phyloP scores from a whole-genome alignment of 1,140 invertebrate species.

The Hyphantria cunea region DNA sequence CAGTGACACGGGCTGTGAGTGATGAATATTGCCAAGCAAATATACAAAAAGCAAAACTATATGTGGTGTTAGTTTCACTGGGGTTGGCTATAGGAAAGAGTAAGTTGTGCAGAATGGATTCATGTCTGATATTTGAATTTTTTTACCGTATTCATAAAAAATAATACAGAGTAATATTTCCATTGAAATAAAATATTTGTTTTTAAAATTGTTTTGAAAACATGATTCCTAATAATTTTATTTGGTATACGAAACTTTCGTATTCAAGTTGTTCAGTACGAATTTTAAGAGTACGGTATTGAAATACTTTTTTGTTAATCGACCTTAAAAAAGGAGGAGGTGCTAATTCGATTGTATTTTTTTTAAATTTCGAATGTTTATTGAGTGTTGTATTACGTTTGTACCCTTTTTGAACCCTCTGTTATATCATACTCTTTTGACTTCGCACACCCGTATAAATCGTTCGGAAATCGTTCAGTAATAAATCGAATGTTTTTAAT shows the following conservation, averaged over 20 bases:
- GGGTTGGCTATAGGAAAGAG: constrained; percentile 56
- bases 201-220: too few species aligned
- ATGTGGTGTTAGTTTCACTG: constrained; percentile 74
- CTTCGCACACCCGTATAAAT: constrained; percentile 65
- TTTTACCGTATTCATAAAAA: constrained; percentile 6
- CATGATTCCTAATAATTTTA: too few species aligned
- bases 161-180: neutral
- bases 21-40: constrained; percentile 81
- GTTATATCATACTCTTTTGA: constrained; percentile 36
- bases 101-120: constrained; percentile 34
- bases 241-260: too few species aligned
- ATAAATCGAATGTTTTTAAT: constrained; percentile 82
- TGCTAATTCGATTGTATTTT: too few species aligned
- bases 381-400: too few species aligned
- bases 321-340: too few species aligned
- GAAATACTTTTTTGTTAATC: too few species aligned
- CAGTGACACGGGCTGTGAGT: constrained; percentile 77
- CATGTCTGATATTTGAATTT: constrained; percentile 33
- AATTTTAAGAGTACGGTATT: too few species aligned
- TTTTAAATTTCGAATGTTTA: too few species aligned
- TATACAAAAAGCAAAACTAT: constrained; percentile 81
- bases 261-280: too few species aligned
- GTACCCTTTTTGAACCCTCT: constrained; percentile 17
- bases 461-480: constrained; percentile 75
- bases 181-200: neutral